Evolutionary conservation across 2,888 invertebrate species (phyloP).

Genomic region (Tanytarsus gracilentus): DNA sequence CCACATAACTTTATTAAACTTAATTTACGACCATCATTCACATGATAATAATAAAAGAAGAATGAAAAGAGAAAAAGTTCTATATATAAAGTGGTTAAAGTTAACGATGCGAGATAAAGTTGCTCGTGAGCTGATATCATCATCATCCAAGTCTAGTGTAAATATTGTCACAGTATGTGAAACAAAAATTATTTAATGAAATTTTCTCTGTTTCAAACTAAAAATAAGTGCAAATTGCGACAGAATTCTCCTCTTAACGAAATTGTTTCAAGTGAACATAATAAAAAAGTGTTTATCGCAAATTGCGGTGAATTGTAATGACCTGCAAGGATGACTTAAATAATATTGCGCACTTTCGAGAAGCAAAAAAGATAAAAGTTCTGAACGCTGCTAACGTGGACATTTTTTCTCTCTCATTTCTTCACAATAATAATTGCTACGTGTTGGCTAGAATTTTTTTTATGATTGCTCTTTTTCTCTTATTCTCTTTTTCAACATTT

Average conservation of each 20-base stretch:
- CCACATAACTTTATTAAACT: too few relatives aligned
- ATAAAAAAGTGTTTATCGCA: too few relatives aligned
- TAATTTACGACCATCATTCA: too few relatives aligned
- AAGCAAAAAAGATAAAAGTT: not conserved
- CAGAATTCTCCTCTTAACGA: not conserved
- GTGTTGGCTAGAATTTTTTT: constrained; percentile 21
- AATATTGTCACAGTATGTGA: too few relatives aligned
- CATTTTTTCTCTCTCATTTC: constrained; percentile 12
- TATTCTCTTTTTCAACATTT: not conserved
- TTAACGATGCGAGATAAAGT: too few relatives aligned
- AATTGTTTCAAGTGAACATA: too few relatives aligned
- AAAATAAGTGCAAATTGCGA: not conserved
- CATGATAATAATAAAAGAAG: too few relatives aligned
- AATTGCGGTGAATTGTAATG: not conserved
- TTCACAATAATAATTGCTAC: constrained; percentile 3
- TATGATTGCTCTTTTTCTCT: constrained; percentile 6
- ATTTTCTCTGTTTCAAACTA: not conserved
- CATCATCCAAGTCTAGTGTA: too few relatives aligned
- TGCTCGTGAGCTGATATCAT: too few relatives aligned
- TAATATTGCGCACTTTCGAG: not conserved
- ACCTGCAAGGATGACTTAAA: not conserved
- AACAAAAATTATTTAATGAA: too few relatives aligned
- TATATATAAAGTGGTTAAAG: too few relatives aligned
- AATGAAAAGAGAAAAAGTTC: too few relatives aligned
- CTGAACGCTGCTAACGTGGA: constrained; percentile 25